Base-by-base conservation (phyloP, 2,113 vertebrate species). In the Cervus canadensis region DNA sequence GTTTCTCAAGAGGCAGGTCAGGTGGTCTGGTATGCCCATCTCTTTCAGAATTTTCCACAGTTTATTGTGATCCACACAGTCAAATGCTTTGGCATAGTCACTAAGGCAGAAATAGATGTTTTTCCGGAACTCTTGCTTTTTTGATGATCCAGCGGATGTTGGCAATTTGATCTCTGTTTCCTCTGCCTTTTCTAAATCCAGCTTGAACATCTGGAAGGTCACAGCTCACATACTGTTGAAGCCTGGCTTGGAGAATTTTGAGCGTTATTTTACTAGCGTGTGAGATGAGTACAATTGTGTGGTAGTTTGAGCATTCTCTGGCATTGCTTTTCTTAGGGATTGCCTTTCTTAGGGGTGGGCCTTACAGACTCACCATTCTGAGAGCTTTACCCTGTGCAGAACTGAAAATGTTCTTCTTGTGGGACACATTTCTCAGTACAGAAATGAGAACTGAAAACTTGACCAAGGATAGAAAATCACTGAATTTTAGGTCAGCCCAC, bases 391-490 rank as follows among this genome's bases (percentile, higher is more conserved):
- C 50, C 26, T 40, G 78, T 62, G 43, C 28, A 83, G 79, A 79
- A 84, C n/a, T 26, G n/a, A 33, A 85, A 40, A 67, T 67, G 25
- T 88, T 83, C 86, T 88, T 83, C 86, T 67, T 16, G n/a, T 50
- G 21, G 28, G 36, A 57, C 19, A 56, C 87, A 67, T 88, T 78
- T 87, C 50, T 85, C 26, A 52, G 25, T 25, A 52, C 5, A 74
- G 60, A 95, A 93, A 82, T 87, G 81, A 90, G 82, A 93, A 93
- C 52, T 21, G 28, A 64, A 95, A 93, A 89, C 19, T 90, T 81
- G 3, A 28, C 81, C 33, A 67, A 52, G 57, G 85, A 79, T 40
- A 52, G 86, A 79, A 89, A 97, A 76, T 45, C 40, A 56, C 16
- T 88, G 56, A 88, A 17, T n/a, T 57, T 6, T 12, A 19, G 50